phyloP scores from a whole-genome alignment of 2,888 invertebrate genomes.

The Phlogophora meticulosa region DNA sequence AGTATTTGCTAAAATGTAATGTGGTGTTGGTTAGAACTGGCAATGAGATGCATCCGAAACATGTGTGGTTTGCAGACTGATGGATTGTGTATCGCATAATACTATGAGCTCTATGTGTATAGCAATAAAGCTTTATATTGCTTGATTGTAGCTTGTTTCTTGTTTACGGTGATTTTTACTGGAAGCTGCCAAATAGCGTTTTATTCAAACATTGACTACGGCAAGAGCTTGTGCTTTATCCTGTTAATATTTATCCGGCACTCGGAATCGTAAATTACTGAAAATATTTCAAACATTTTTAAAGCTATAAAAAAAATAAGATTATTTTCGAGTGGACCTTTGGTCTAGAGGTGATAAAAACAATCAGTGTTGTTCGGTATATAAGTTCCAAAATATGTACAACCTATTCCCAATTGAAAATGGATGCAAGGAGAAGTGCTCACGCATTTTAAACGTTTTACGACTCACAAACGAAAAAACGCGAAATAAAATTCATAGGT shows the following conservation, averaged over 20 bases:
- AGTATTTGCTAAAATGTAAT: not conserved
- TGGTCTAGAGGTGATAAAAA: too few relatives aligned
- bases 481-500: too few relatives aligned
- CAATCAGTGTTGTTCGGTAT: not conserved
- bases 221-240: conserved; percentile 27
- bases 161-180: conserved; percentile 7
- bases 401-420: too few relatives aligned
- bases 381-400: too few relatives aligned
- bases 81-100: not conserved
- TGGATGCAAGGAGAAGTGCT: too few relatives aligned
- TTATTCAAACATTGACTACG: conserved; percentile 37
- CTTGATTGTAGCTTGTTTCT: not conserved
- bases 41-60: conserved; percentile 4
- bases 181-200: conserved; percentile 25
- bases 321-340: not conserved
- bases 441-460: too few relatives aligned
- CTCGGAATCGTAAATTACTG: conserved; percentile 23
- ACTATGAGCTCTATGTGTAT: not conserved
- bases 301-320: not conserved
- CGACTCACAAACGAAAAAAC: too few relatives aligned
- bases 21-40: not conserved
- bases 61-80: conserved; percentile 16
- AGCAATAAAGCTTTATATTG: not conserved
- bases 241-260: not conserved
- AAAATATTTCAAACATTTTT: not conserved